A percentile compares a stretch with the other conserved stretches of the same genome.
Conservation (phyloP, 2,113 vertebrate genomes). For the Chaetorhynchus papuensis region DNA sequence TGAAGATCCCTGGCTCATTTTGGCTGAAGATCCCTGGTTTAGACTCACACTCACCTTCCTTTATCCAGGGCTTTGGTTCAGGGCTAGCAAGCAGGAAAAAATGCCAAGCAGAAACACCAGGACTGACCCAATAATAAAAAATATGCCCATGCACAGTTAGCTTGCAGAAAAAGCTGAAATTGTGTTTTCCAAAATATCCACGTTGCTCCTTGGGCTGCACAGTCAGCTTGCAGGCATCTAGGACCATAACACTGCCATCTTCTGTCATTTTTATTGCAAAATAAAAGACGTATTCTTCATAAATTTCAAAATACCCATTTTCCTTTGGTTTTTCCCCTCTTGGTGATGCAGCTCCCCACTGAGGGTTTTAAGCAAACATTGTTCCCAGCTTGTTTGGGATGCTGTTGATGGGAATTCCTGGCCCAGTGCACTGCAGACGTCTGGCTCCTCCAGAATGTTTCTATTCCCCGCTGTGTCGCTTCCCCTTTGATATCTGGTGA, state of each 20-base stretch:
- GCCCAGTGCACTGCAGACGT: background rate
- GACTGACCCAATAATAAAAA: background rate
- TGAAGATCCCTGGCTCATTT: background rate
- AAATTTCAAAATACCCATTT: background rate
- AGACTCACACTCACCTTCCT: background rate
- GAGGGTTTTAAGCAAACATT: background rate
- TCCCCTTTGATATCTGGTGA: conserved; percentile 39
- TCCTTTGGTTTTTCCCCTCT: background rate
- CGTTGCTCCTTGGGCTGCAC: background rate
- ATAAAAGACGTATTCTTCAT: background rate
- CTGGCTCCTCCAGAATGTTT: conserved; percentile 5
- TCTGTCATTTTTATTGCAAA: background rate
- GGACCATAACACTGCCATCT: background rate
- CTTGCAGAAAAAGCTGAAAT: background rate
- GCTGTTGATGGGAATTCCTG: conserved; percentile 11
- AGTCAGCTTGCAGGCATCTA: background rate
- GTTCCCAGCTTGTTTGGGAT: conserved; percentile 5
- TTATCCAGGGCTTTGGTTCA: background rate
- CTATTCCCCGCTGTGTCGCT: background rate
- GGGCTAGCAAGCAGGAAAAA: background rate
- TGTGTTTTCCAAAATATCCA: background rate
- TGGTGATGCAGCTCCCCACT: background rate
- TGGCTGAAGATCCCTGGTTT: background rate
- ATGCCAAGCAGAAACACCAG: background rate
- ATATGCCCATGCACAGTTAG: background rate